These are phyloP conservation scores for Phengaris alcon DNA, from an alignment of 2,888 invertebrate species.

Conservation along the genomic window DNA sequence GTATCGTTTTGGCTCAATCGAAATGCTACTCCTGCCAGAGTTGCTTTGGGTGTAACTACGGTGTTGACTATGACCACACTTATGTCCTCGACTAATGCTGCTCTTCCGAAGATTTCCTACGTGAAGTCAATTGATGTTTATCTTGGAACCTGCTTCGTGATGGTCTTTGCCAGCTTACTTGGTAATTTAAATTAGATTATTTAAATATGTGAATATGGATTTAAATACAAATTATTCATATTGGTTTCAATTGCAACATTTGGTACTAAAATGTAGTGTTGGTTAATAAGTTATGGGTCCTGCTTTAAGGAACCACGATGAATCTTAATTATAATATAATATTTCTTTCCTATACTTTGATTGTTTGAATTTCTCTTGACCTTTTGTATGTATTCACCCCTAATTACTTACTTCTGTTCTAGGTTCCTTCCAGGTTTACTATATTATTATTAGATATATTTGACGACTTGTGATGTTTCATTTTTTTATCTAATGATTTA, in stretches of 20 bases:
- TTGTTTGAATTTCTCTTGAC: not conserved
- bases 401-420: not conserved
- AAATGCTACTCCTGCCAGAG: slow-evolving; percentile 96
- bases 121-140: slow-evolving; percentile 99
- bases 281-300: too few relatives aligned
- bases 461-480: not conserved
- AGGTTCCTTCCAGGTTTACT: not conserved
- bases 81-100: slow-evolving; percentile 97
- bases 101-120: slow-evolving; percentile 98
- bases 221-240: not conserved
- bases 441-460: not conserved
- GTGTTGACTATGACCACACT: slow-evolving; percentile 98
- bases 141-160: slow-evolving; percentile 98
- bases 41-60: slow-evolving; percentile 95
- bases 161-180: slow-evolving; percentile 98
- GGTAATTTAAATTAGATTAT: slow-evolving; percentile 77
- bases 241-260: not conserved
- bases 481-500: not conserved
- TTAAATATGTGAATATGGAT: not conserved
- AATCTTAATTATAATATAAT: too few relatives aligned
- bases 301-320: too few relatives aligned
- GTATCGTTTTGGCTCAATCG: slow-evolving; percentile 98
- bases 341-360: too few relatives aligned
- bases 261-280: not conserved
- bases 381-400: not conserved